Conservation (phyloP, 2,797 vertebrate genomes). For the Hydrocynus forskahlii region DNA sequence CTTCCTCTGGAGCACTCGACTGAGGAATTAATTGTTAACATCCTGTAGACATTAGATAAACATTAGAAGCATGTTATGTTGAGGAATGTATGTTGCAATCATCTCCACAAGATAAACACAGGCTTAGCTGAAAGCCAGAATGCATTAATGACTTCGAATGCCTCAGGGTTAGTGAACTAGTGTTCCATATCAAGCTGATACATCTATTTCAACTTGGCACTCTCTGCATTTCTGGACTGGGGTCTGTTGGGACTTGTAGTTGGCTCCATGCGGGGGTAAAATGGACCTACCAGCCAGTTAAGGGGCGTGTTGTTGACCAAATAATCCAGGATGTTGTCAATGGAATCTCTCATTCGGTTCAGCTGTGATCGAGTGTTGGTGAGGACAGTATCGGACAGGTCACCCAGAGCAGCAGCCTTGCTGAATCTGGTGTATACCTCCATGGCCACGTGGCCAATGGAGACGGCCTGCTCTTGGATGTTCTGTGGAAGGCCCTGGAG, state of each 20-base stretch:
- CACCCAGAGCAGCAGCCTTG: slow-evolving; percentile 75
- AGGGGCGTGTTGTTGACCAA: slow-evolving; percentile 96
- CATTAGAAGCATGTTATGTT: background rate
- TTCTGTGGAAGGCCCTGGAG: slow-evolving; percentile 88
- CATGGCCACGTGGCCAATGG: slow-evolving; percentile 76
- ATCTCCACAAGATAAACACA: background rate
- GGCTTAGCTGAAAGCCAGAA: background rate
- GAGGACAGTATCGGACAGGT: slow-evolving; percentile 82
- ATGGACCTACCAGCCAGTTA: slow-evolving; percentile 98
- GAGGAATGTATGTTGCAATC: background rate
- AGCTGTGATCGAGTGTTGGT: slow-evolving; percentile 82
- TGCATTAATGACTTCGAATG: background rate
- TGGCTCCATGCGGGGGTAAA: slow-evolving; percentile 80
- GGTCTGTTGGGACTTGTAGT: background rate
- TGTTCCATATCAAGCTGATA: slow-evolving; percentile 11
- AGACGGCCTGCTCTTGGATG: slow-evolving; percentile 84
- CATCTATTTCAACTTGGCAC: slow-evolving; percentile 44
- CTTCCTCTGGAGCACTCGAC: background rate
- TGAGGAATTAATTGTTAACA: background rate
- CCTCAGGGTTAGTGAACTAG: slow-evolving; percentile 17
- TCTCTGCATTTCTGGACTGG: slow-evolving; percentile 17
- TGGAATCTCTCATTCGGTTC: slow-evolving; percentile 84
- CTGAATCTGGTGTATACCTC: slow-evolving; percentile 82
- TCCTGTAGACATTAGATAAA: background rate
- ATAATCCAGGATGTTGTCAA: slow-evolving; percentile 93